A percentile compares a stretch with the other conserved stretches of the same genome.
Conservation (phyloP, 2,113 vertebrate species). For the Toxotes jaculatrix region DNA sequence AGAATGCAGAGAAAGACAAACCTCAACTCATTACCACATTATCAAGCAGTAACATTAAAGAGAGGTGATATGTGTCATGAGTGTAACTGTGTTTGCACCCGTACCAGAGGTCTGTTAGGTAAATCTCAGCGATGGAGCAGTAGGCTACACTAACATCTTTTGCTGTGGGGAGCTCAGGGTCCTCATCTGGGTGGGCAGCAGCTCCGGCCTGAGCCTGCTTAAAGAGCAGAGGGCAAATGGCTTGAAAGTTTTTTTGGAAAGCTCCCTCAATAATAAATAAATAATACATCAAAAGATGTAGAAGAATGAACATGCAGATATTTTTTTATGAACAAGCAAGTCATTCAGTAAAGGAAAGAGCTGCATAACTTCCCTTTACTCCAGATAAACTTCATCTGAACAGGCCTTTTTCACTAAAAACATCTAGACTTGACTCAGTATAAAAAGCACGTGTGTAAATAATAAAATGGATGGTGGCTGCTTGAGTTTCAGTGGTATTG, state of each 20-base stretch:
- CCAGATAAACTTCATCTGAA: not conserved
- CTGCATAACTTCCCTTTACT: not conserved
- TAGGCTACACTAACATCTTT: slow-evolving; percentile 85
- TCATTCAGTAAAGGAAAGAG: not conserved
- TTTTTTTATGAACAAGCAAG: not conserved
- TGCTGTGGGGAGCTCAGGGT: slow-evolving; percentile 63
- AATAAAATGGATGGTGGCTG: slow-evolving; percentile 1
- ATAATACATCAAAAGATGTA: slow-evolving; percentile 6
- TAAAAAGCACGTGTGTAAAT: not conserved
- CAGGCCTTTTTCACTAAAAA: not conserved
- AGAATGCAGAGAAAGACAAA: slow-evolving; percentile 29
- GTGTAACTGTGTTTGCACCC: slow-evolving; percentile 2
- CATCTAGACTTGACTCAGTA: not conserved
- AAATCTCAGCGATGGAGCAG: slow-evolving; percentile 88
- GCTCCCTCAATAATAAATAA: not conserved
- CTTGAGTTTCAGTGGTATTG: slow-evolving; percentile 17
- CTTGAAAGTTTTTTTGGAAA: not conserved
- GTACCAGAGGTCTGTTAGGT: slow-evolving; percentile 89
- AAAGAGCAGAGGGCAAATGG: slow-evolving; percentile 21
- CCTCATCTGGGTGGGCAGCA: slow-evolving; percentile 61
- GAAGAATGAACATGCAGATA: not conserved
- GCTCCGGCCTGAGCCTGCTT: slow-evolving; percentile 68
- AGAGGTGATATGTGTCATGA: slow-evolving; percentile 1
- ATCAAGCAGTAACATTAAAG: slow-evolving; percentile 6
- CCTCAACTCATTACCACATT: slow-evolving; percentile 39